phyloP scores from a whole-genome alignment of 2,888 invertebrate species.

The Nomada hirtipes region DNA sequence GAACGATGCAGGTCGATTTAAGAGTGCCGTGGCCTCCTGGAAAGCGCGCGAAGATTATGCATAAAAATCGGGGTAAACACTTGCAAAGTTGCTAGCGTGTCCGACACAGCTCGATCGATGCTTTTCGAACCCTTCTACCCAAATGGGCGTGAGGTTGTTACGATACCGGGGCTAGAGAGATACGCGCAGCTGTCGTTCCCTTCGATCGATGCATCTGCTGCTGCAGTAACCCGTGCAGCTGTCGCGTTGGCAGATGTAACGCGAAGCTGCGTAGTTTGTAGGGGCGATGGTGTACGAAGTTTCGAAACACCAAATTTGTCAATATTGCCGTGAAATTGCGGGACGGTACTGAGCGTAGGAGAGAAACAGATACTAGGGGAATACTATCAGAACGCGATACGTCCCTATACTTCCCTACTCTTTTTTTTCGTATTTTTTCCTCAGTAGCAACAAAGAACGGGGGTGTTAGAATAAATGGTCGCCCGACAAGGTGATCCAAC shows the following conservation, averaged over 20 bases:
- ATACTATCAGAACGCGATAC: slow-evolving; percentile 12
- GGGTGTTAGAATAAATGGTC: slow-evolving; percentile 65
- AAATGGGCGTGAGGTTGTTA: too few species aligned
- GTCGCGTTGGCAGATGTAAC: slow-evolving; percentile 73
- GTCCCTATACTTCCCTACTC: slow-evolving; percentile 6
- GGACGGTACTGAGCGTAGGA: too few species aligned
- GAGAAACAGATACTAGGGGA: background rate
- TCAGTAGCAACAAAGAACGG: background rate
- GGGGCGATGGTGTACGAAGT: background rate
- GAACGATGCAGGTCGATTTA: too few species aligned
- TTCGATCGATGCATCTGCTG: slow-evolving; percentile 76
- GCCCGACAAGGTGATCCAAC: slow-evolving; percentile 77
- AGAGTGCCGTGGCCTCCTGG: too few species aligned
- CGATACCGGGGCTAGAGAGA: background rate
- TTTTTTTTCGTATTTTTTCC: background rate
- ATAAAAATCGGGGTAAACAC: too few species aligned
- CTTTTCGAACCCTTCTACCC: too few species aligned
- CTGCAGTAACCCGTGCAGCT: slow-evolving; percentile 69
- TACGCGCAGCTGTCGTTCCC: slow-evolving; percentile 65
- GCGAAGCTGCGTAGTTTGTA: slow-evolving; percentile 12
- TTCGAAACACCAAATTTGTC: background rate
- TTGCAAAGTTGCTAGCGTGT: too few species aligned
- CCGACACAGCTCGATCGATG: too few species aligned
- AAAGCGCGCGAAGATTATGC: too few species aligned
- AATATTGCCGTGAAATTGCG: background rate